These are phyloP conservation scores for Rachycentron canadum DNA, from an alignment of 2,797 vertebrate genomes.

Conservation along the genomic window DNA sequence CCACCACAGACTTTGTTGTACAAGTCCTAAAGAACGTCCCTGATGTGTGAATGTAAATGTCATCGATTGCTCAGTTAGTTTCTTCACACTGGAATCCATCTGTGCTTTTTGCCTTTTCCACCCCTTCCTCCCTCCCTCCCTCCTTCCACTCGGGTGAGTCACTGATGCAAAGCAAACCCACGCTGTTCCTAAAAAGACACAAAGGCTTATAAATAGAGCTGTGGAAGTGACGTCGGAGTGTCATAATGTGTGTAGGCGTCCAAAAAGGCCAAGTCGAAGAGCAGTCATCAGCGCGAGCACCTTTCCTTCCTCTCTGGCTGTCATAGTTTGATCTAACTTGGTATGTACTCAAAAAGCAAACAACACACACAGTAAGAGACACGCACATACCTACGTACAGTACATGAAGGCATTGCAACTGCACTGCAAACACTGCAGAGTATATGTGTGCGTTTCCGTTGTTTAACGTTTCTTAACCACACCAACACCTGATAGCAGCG, in stretches of 20 bases:
- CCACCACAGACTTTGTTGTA: neutral
- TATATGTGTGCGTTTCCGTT: conserved; percentile 63
- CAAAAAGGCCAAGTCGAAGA: conserved; percentile 89
- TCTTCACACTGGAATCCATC: conserved; percentile 71
- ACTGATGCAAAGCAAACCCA: conserved; percentile 88
- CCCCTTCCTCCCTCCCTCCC: conserved; percentile 43
- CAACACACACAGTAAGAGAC: neutral
- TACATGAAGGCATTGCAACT: conserved; percentile 47
- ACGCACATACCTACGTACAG: conserved; percentile 29
- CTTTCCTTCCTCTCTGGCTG: conserved; percentile 57
- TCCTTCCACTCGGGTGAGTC: conserved; percentile 88
- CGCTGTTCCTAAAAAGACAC: conserved; percentile 96
- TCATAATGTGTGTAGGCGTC: conserved; percentile 93
- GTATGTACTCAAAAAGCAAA: conserved; percentile 30
- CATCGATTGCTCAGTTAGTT: conserved; percentile 70
- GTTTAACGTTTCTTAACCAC: conserved; percentile 75
- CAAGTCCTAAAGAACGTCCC: conserved; percentile 29
- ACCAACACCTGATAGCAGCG: conserved; percentile 73
- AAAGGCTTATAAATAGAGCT: conserved; percentile 93
- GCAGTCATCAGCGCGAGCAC: conserved; percentile 68
- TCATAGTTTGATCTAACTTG: conserved; percentile 40
- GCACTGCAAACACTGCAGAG: conserved; percentile 61
- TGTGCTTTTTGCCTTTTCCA: conserved; percentile 67
- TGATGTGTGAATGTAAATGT: conserved; percentile 62
- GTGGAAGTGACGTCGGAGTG: conserved; percentile 90